Evolutionary conservation across 2,797 vertebrate species (phyloP).

Genomic region (Megaceryle alcyon): DNA sequence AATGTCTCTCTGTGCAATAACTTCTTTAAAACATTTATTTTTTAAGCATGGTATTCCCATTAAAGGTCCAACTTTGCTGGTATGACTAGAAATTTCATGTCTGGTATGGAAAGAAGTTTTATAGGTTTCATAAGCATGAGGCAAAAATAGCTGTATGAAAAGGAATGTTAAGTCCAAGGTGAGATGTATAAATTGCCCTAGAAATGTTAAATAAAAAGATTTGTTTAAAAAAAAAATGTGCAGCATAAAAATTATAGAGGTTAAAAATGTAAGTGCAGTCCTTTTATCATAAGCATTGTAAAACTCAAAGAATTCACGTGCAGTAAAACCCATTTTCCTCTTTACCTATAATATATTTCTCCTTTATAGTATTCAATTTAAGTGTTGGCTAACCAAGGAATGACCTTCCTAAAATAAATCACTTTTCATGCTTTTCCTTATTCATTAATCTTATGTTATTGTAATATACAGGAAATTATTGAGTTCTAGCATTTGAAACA

Average conservation of each 20-base stretch:
- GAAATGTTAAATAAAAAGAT: constrained; percentile 51
- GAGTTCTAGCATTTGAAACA: constrained; percentile 38
- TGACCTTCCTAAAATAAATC: constrained; percentile 55
- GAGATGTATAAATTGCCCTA: constrained; percentile 35
- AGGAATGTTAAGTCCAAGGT: constrained; percentile 37
- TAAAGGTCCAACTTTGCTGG: background rate
- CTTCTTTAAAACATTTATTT: background rate
- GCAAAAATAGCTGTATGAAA: constrained; percentile 51
- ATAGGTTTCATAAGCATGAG: background rate
- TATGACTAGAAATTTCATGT: constrained; percentile 8
- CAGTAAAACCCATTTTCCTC: constrained; percentile 35
- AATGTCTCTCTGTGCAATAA: background rate
- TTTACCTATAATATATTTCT: constrained; percentile 51
- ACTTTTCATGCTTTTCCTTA: constrained; percentile 26
- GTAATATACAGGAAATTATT: constrained; percentile 11
- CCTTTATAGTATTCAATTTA: constrained; percentile 22
- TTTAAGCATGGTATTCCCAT: background rate
- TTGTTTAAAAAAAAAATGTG: background rate
- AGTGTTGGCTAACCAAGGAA: constrained; percentile 7
- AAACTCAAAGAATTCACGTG: constrained; percentile 39
- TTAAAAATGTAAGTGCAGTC: constrained; percentile 38
- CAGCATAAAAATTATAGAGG: constrained; percentile 45
- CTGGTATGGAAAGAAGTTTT: constrained; percentile 2
- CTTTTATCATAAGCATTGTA: constrained; percentile 38
- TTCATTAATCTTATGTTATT: constrained; percentile 41